phyloP scores from a whole-genome alignment of 1,140 invertebrate species.

The Drosophila nigromelanica region DNA sequence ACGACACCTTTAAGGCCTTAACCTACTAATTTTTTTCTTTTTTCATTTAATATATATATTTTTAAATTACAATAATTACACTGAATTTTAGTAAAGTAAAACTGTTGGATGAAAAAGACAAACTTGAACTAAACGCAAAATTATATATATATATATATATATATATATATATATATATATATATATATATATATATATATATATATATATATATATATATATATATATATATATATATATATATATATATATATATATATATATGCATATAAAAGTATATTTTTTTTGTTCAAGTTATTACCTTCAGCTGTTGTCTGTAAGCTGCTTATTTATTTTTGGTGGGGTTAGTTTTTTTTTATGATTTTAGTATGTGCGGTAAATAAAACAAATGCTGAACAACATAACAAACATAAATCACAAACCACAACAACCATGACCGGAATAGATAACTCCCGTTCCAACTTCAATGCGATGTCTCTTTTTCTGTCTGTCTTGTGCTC shows the following conservation, averaged over 20 bases:
- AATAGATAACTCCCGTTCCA: conserved; percentile 59
- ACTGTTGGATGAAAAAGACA: neutral
- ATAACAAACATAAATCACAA: conserved; percentile 72
- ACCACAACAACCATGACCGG: conserved; percentile 65
- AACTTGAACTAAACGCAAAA: conserved; percentile 15
- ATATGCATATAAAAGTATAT: neutral
- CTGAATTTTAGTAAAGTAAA: no score
- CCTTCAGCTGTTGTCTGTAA: conserved; percentile 2
- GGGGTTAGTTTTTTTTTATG: conserved; percentile 17
- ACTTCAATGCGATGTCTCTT: neutral
- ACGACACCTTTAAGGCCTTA: no score
- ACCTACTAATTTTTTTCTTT: no score
- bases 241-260: neutral
- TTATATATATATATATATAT: neutral
- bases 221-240: no score
- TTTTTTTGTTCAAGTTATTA: conserved; percentile 10
- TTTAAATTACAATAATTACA: no score
- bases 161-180: no score
- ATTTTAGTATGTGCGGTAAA: conserved; percentile 35
- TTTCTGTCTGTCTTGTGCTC: neutral
- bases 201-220: no score
- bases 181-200: no score
- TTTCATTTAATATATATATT: no score
- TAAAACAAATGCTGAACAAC: conserved; percentile 75
- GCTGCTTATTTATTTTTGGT: conserved; percentile 29